Evolutionary conservation across 1,140 invertebrate species (phyloP).

Genomic region (Protaetia brevitarsis): DNA sequence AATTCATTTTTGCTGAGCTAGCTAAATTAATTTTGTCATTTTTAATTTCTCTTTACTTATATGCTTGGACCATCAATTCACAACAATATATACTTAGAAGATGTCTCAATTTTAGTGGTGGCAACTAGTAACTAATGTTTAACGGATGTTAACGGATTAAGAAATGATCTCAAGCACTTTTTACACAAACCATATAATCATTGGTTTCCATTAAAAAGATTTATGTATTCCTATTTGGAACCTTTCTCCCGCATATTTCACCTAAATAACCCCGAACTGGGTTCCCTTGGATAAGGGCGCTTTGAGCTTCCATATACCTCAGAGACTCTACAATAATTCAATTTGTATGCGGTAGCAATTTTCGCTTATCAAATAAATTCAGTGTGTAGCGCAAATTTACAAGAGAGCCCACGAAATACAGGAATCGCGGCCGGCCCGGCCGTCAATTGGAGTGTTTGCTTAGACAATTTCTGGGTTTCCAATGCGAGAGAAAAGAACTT

Average conservation of each 20-base stretch:
- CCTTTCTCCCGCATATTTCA: background rate
- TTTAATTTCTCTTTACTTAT: no score
- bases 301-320: background rate
- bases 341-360: conserved; percentile 15
- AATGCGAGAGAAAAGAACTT: background rate
- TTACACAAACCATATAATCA: no score
- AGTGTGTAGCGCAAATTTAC: conserved; percentile 9
- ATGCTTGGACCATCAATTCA: no score
- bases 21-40: no score
- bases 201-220: no score
- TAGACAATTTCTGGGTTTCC: background rate
- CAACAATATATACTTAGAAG: no score
- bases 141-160: no score
- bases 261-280: background rate
- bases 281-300: background rate
- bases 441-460: conserved; percentile 6
- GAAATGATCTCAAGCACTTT: no score
- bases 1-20: no score
- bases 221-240: no score
- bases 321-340: conserved; percentile 9
- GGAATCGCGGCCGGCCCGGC: background rate
- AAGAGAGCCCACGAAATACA: background rate
- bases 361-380: conserved; percentile 14
- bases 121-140: no score
- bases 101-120: no score